A percentile compares a stretch with the other conserved stretches of the same genome.
These are phyloP conservation scores for Drosophila auraria DNA, from an alignment of 1,140 invertebrate genomes.

Conservation along the genomic window DNA sequence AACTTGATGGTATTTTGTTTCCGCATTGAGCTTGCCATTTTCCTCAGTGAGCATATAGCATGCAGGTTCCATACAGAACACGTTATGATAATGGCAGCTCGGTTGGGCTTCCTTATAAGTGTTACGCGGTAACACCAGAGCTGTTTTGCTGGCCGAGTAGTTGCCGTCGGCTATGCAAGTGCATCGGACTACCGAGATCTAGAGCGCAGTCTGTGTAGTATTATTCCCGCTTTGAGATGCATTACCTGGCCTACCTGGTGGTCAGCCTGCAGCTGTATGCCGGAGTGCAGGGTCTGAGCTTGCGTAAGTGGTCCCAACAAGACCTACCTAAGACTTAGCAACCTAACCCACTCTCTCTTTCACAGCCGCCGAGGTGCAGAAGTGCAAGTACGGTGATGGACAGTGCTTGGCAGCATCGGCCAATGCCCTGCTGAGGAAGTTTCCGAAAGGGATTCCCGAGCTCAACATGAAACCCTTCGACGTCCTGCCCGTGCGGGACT, in stretches of 20 bases:
- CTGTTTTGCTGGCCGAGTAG: constrained; percentile 21
- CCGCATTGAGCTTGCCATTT: not conserved
- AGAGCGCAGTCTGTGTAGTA: not conserved
- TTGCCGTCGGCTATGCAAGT: constrained; percentile 35
- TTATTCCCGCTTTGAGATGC: constrained; percentile 29
- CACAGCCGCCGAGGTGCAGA: constrained; percentile 48
- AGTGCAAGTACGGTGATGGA: constrained; percentile 60
- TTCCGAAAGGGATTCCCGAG: constrained; percentile 61
- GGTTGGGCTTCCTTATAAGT: constrained; percentile 46
- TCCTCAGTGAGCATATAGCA: constrained; percentile 17
- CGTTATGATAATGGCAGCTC: constrained; percentile 63
- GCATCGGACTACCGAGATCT: constrained; percentile 25
- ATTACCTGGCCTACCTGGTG: constrained; percentile 17
- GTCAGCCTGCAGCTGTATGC: constrained; percentile 25
- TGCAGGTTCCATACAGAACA: constrained; percentile 33
- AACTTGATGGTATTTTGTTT: not conserved
- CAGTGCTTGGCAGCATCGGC: constrained; percentile 50
- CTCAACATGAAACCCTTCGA: constrained; percentile 57
- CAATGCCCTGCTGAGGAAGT: constrained; percentile 47
- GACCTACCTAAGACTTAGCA: not conserved
- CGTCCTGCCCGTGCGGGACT: constrained; percentile 49
- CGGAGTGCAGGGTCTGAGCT: constrained; percentile 22
- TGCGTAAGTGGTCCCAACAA: constrained; percentile 44
- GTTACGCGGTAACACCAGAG: constrained; percentile 4
- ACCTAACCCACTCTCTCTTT: not conserved